Evolutionary conservation across 2,113 vertebrate genomes (phyloP), one percentile per base, ranked within the genome.

Genomic region (Varanus komodoensis): DNA sequence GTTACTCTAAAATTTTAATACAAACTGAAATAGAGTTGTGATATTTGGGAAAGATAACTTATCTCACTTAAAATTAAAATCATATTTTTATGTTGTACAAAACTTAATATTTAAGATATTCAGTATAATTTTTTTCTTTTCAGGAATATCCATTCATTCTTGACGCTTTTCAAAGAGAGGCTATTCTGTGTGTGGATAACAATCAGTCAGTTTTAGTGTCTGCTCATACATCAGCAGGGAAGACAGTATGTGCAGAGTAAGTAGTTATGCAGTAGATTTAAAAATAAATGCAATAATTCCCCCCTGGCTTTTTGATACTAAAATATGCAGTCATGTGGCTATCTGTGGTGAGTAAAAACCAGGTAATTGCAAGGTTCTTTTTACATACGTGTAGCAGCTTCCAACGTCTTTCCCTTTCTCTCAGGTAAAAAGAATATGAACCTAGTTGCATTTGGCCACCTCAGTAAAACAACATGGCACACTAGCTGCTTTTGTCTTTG

Each of bases 171-270:
- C 99, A 99, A 96, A 98, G 98, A 71, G 99, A 99, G 96, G 98
- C 99, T 91, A 98, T 99, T 93, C 97, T 99, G 50, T 99, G 99
- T 93, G 98, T 99, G 8, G 99, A 99, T 96, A 99, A 99, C 95
- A 99, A 99, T 89, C 98, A 99, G 94, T 99, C 99, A 73, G 99
- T 99, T 44, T 97, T 99, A 50, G 99, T 99, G 69, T 99, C 99
- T 12, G 99, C 99, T 61, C 99, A 99, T 93, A 99, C 99, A 8
- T 99, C 99, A 88, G 99, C 99, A n/a, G 99, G 99, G 77, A 99
- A 99, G 97, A 99, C 99, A 4, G 99, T 99, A n/a, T 99, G 99
- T 92, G 99, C 99, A 27, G 99, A 99, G 99, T 99, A 96, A 98
- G 99, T 98, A 94, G 25, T 88, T 92, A 88, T 91, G 8, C 92